Evolutionary conservation across 2,113 vertebrate genomes (phyloP).

Genomic region (Carlito syrichta): DNA sequence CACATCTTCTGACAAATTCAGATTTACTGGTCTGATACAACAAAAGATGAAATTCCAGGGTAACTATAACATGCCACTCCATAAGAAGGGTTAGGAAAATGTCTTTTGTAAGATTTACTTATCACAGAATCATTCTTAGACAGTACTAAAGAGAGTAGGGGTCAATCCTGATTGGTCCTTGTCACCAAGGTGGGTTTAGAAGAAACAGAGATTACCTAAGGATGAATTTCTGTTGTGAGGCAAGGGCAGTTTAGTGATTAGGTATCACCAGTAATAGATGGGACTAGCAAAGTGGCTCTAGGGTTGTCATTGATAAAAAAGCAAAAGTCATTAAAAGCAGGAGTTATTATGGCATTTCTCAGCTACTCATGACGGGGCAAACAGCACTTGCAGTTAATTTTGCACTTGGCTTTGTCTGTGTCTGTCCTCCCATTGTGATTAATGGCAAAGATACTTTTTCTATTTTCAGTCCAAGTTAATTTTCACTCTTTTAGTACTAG

Average conservation of each 20-base stretch:
- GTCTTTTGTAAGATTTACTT: background rate
- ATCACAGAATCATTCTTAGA: background rate
- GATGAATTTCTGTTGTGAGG: background rate
- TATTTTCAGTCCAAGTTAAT: background rate
- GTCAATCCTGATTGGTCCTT: background rate
- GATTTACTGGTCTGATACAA: background rate
- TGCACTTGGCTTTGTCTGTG: background rate
- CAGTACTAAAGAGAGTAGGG: background rate
- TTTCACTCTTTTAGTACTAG: background rate
- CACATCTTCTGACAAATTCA: accelerated
- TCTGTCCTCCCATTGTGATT: background rate
- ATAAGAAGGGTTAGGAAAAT: background rate
- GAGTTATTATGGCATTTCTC: background rate
- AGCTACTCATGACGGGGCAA: background rate
- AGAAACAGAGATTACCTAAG: background rate
- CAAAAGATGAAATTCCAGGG: background rate
- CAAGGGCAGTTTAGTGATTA: background rate
- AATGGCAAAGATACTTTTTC: background rate
- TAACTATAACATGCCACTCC: background rate
- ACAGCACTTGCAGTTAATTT: background rate
- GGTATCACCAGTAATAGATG: background rate
- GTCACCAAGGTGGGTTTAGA: background rate
- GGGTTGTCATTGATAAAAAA: background rate
- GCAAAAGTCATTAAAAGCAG: background rate
- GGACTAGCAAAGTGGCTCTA: background rate